phyloP scores from a whole-genome alignment of 2,113 vertebrate genomes.

The Lathamus discolor region DNA sequence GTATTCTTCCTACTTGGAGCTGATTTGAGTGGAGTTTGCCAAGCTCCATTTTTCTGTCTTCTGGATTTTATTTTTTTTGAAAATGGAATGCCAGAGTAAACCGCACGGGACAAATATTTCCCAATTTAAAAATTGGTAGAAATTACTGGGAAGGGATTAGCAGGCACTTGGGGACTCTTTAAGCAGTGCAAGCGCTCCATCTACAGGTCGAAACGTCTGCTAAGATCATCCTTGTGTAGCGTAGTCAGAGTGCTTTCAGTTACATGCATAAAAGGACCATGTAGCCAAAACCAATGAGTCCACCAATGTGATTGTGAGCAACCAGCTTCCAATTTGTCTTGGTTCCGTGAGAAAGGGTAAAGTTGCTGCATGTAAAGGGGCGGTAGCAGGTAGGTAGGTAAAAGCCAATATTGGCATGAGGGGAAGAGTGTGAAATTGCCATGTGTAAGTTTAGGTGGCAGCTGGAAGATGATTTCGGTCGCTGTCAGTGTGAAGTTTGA shows the following conservation, averaged over 20 bases:
- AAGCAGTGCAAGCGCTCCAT: constrained; percentile 40
- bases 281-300: not conserved
- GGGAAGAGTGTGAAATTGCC: not conserved
- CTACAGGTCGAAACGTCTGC: not conserved
- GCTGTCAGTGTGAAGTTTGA: not conserved
- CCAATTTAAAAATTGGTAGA: not conserved
- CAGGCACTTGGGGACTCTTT: not conserved
- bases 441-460: not conserved
- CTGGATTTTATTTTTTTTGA: not conserved
- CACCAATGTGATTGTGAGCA: not conserved
- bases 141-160: not conserved
- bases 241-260: accelerated
- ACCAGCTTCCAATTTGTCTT: not conserved
- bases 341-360: not conserved
- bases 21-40: not conserved
- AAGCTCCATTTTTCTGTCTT: not conserved
- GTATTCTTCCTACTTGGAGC: not conserved
- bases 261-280: not conserved
- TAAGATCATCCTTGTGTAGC: no score
- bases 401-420: not conserved
- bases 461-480: not conserved
- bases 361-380: not conserved
- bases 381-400: not conserved
- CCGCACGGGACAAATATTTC: not conserved
- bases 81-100: not conserved